A percentile compares a stretch with the other conserved stretches of the same genome.
phyloP scores from a whole-genome alignment of 2,888 invertebrate genomes.

The Drosophila subquinaria region DNA sequence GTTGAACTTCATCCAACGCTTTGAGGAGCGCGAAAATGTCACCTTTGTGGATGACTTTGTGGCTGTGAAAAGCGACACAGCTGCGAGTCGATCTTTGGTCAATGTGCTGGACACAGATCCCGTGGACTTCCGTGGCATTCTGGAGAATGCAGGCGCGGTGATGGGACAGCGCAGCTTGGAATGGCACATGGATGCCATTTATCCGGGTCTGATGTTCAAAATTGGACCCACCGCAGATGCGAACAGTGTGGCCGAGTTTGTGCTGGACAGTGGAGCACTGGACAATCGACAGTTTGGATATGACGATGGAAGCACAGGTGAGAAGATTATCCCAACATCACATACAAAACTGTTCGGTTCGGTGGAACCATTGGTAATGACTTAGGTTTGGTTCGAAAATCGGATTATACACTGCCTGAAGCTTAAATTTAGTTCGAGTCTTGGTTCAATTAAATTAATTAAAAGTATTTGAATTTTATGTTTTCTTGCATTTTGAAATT shows the following conservation, averaged over 20 bases:
- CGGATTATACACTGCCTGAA: too few relatives aligned
- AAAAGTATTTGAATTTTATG: too few relatives aligned
- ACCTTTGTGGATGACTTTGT: slow-evolving; percentile 89
- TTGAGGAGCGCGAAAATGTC: slow-evolving; percentile 89
- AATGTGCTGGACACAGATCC: slow-evolving; percentile 91
- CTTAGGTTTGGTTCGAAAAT: too few relatives aligned
- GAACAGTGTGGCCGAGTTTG: slow-evolving; percentile 91
- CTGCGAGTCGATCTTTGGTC: slow-evolving; percentile 88
- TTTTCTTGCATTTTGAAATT: too few relatives aligned
- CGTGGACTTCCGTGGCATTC: slow-evolving; percentile 89
- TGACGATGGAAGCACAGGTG: slow-evolving; percentile 84
- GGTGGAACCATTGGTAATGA: too few relatives aligned
- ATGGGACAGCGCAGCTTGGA: slow-evolving; percentile 90
- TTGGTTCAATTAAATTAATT: too few relatives aligned
- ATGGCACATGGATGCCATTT: slow-evolving; percentile 91
- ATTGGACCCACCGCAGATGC: slow-evolving; percentile 90
- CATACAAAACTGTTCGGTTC: too few relatives aligned
- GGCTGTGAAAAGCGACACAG: slow-evolving; percentile 88
- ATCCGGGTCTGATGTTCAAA: slow-evolving; percentile 91
- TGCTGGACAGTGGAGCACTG: slow-evolving; percentile 87
- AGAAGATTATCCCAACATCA: slow-evolving; percentile 11
- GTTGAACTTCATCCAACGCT: slow-evolving; percentile 88
- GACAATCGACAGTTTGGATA: slow-evolving; percentile 86
- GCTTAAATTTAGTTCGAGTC: too few relatives aligned
- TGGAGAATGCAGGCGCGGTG: slow-evolving; percentile 89